phyloP scores from a whole-genome alignment of 2,888 invertebrate genomes.

The Labia minor region DNA sequence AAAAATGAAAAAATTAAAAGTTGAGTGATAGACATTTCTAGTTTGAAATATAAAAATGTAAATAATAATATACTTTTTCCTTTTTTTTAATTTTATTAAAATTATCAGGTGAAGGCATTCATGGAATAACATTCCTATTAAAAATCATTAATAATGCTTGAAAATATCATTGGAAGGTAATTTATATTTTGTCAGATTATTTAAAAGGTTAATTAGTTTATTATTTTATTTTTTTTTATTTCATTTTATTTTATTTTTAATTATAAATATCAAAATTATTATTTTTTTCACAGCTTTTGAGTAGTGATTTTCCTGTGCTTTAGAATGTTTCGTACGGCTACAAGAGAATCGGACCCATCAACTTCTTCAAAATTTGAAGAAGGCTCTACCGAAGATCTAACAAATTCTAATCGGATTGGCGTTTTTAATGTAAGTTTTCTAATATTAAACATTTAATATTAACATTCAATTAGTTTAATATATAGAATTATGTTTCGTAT shows the following conservation, averaged over 20 bases:
- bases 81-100: too few species aligned
- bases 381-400: conserved; percentile 17
- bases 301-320: conserved; percentile 13
- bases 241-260: not conserved
- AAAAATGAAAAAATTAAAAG: too few species aligned
- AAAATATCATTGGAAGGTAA: conserved; percentile 8
- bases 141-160: not conserved
- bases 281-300: not conserved
- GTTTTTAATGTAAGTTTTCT: not conserved
- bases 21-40: too few species aligned
- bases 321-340: conserved; percentile 27
- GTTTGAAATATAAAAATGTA: too few species aligned
- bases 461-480: too few species aligned
- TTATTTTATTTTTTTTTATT: too few species aligned
- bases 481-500: too few species aligned
- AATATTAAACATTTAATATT: not conserved
- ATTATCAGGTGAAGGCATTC: too few species aligned
- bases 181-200: not conserved
- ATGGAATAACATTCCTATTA: not conserved
- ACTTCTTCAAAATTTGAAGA: conserved; percentile 20
- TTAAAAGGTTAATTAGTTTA: not conserved
- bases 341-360: conserved; percentile 22
- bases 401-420: conserved; percentile 15
- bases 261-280: conserved; percentile 3
- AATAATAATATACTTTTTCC: too few species aligned